A percentile compares a stretch with the other conserved stretches of the same genome.
Evolutionary conservation across 2,888 invertebrate genomes (phyloP).

Genomic region (Leistus spinibarbis): DNA sequence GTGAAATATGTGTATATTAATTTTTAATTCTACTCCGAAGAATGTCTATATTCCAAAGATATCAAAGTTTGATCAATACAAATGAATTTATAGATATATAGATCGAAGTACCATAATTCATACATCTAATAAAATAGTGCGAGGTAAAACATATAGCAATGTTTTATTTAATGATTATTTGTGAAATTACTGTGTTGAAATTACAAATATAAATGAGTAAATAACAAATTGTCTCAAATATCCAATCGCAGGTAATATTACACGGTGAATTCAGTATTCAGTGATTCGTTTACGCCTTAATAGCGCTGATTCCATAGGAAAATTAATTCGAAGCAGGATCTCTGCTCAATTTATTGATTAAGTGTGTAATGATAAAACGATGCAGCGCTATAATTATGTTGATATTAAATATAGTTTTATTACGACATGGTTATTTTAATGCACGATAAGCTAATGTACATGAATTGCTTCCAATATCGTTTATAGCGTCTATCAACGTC

Average conservation of each 20-base stretch:
- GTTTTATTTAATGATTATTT: not conserved
- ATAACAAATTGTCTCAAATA: not conserved
- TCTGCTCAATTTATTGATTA: constrained; percentile 11
- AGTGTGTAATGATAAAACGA: constrained; percentile 6
- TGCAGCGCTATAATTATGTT: not conserved
- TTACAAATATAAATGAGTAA: not conserved
- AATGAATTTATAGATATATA: not conserved
- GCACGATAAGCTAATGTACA: not conserved
- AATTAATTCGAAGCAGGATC: constrained; percentile 3
- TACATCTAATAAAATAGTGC: not conserved
- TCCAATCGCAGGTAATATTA: not conserved
- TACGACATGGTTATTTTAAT: not conserved
- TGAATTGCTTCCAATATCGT: not conserved
- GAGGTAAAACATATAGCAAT: not conserved
- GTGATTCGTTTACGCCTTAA: not conserved
- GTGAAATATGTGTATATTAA: too few species aligned
- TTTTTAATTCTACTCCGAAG: too few species aligned
- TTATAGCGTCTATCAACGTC: not conserved
- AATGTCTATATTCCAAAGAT: too few species aligned
- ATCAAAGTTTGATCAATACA: not conserved
- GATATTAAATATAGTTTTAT: not conserved
- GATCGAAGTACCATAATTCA: not conserved
- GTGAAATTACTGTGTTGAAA: not conserved
- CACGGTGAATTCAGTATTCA: not conserved
- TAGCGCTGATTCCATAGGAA: not conserved